These are phyloP conservation scores for Thalassarche chlororhynchos DNA, from an alignment of 2,113 vertebrate species.

Conservation along the genomic window DNA sequence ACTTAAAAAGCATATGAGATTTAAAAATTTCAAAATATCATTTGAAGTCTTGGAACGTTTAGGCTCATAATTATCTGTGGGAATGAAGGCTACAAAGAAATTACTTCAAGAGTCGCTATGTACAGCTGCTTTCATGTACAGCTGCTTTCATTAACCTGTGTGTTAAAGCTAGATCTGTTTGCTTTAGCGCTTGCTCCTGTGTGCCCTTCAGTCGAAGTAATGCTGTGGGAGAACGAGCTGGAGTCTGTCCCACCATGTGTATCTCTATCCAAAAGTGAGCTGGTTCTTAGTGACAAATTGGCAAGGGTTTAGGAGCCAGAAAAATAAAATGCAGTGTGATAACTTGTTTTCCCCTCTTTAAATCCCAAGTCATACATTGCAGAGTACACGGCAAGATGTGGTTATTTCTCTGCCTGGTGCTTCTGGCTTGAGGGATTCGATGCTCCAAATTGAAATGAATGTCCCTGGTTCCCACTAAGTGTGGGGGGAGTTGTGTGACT, in stretches of 20 bases:
- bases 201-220: not conserved
- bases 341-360: not conserved
- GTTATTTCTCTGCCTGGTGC: not conserved
- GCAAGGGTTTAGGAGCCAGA: not conserved
- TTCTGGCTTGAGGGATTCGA: conserved; percentile 6
- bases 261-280: not conserved
- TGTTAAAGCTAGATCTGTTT: not conserved
- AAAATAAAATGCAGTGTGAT: not conserved
- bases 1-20: not conserved
- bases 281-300: not conserved
- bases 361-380: not conserved
- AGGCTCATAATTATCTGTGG: not conserved
- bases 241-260: not conserved
- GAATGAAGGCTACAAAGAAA: not conserved
- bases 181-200: conserved; percentile 1
- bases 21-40: not conserved
- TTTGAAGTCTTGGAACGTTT: not conserved
- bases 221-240: not conserved
- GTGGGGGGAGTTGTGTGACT: not conserved
- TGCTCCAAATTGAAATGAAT: not conserved
- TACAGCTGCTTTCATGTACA: not conserved
- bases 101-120: not conserved
- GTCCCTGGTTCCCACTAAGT: not conserved
- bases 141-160: not conserved
- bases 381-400: not conserved